Percentiles rank a stretch among this genome's conserved stretches.
Evolutionary conservation across 2,888 invertebrate genomes (phyloP).

Genomic region (Meiosimyza platycephala): DNA sequence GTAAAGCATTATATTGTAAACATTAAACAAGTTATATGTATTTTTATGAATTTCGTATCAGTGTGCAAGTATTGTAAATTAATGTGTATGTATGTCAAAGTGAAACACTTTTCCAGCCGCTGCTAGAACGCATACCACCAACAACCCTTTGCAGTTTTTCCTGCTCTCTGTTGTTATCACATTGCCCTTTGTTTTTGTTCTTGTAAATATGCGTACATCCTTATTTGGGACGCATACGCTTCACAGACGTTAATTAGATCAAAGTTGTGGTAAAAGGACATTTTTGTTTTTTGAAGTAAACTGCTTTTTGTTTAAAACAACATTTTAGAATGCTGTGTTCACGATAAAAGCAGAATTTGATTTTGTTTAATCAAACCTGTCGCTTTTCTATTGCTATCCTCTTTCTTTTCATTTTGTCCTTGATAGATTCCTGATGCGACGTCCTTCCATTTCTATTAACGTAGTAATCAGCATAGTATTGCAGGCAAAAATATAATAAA

Average conservation of each 20-base stretch:
- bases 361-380: too few species aligned
- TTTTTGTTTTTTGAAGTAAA: neutral
- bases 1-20: too few species aligned
- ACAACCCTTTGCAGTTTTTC: constrained; percentile 10
- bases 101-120: constrained; percentile 8
- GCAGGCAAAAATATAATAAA: too few species aligned
- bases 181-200: neutral
- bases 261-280: constrained; percentile 10
- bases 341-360: too few species aligned
- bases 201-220: neutral
- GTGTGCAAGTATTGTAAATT: constrained; percentile 9
- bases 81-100: neutral
- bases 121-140: constrained; percentile 7
- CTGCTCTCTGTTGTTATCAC: neutral
- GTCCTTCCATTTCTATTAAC: too few species aligned
- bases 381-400: too few species aligned
- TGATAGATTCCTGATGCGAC: too few species aligned
- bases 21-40: neutral
- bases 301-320: too few species aligned
- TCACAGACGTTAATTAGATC: constrained; percentile 18
- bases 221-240: constrained; percentile 24
- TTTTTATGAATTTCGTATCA: neutral
- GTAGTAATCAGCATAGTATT: too few species aligned
- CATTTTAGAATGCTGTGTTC: too few species aligned
- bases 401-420: too few species aligned